These are phyloP conservation scores for Simalia tracyae DNA, from an alignment of 2,797 vertebrate species.

Conservation along the genomic window DNA sequence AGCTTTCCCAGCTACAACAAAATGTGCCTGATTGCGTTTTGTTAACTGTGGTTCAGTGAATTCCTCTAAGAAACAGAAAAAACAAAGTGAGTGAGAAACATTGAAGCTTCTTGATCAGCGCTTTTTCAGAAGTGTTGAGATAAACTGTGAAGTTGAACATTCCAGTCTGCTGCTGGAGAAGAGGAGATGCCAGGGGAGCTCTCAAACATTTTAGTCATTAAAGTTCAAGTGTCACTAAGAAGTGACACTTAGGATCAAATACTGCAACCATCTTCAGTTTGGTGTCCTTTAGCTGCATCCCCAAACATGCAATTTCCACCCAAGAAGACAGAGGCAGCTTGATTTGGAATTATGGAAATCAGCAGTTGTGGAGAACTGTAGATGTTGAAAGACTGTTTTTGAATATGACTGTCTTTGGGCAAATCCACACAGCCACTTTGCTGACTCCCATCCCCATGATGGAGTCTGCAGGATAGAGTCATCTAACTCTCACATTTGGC, in stretches of 20 bases:
- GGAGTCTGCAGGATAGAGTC: not conserved
- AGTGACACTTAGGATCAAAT: not conserved
- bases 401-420: not conserved
- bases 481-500: not conserved
- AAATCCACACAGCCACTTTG: not conserved
- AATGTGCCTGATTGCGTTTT: not conserved
- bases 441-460: not conserved
- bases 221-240: not conserved
- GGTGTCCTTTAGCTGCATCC: not conserved
- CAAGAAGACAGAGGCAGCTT: not conserved
- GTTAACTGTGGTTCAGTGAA: slow-evolving; percentile 1
- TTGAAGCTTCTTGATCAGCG: slow-evolving; percentile 15
- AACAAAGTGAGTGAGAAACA: slow-evolving; percentile 13
- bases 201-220: not conserved
- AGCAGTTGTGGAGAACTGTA: not conserved
- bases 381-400: not conserved
- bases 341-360: not conserved
- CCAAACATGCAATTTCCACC: not conserved
- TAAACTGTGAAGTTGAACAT: slow-evolving; percentile 23
- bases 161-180: not conserved
- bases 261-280: not conserved
- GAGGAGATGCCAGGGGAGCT: not conserved
- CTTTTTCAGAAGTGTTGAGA: slow-evolving; percentile 19
- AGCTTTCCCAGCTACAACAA: not conserved
- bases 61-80: slow-evolving; percentile 3